Conservation (phyloP, 2,797 vertebrate species). For the Tragopan temminckii region DNA sequence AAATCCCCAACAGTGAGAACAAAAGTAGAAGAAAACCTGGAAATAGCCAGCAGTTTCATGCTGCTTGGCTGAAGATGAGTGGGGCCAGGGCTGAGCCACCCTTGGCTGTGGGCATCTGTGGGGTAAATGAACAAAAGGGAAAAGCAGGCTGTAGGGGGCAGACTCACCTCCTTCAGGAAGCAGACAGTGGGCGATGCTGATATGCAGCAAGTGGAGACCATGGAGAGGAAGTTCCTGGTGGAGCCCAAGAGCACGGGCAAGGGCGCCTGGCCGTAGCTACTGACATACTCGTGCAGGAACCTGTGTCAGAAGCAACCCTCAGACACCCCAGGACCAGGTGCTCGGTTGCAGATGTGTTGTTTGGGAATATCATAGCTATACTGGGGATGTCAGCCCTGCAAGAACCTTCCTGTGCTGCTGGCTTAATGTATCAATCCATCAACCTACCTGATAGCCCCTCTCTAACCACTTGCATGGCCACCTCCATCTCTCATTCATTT, state of each 20-base stretch:
- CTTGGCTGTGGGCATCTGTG: background rate
- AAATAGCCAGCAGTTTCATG: background rate
- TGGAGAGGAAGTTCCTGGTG: constrained; percentile 81
- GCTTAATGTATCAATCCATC: rapidly evolving
- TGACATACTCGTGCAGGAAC: constrained; percentile 82
- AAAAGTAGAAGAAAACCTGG: background rate
- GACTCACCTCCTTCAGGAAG: constrained; percentile 84
- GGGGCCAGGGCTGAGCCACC: background rate
- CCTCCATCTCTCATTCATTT: background rate
- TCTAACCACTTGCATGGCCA: rapidly evolving
- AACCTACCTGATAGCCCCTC: background rate
- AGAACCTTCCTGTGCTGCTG: rapidly evolving
- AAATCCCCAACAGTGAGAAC: background rate
- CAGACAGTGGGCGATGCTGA: constrained; percentile 56
- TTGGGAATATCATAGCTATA: rapidly evolving
- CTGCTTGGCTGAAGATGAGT: background rate
- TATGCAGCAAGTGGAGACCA: constrained; percentile 83
- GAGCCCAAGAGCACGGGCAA: constrained; percentile 78
- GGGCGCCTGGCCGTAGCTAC: constrained; percentile 82
- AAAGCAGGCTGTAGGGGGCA: background rate
- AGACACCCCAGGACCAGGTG: rapidly evolving
- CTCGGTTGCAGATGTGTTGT: rapidly evolving
- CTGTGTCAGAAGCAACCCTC: background rate
- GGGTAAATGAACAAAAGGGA: background rate
- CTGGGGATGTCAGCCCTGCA: background rate